phyloP scores from a whole-genome alignment of 1,140 invertebrate species.

The Drosophila tsacasi region DNA sequence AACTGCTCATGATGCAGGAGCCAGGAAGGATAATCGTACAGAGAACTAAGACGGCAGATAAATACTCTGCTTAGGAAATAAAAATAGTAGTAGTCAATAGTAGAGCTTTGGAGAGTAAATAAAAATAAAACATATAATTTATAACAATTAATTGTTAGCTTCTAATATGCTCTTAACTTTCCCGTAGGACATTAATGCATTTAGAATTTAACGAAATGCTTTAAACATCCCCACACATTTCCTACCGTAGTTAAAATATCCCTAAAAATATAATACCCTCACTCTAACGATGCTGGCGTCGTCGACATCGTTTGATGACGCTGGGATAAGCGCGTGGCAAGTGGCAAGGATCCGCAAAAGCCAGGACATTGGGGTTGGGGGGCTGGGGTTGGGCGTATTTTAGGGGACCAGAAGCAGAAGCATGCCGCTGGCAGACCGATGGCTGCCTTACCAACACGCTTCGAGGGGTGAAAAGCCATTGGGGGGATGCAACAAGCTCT shows the following conservation, averaged over 20 bases:
- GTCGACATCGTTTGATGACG: slow-evolving; percentile 78
- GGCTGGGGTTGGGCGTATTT: slow-evolving; percentile 26
- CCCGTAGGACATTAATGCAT: neutral
- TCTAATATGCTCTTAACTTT: neutral
- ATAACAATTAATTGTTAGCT: neutral
- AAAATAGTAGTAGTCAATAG: too few relatives aligned
- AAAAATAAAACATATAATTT: neutral
- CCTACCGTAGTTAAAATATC: neutral
- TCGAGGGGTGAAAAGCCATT: slow-evolving; percentile 6
- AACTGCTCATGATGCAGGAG: slow-evolving; percentile 79
- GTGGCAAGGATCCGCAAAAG: slow-evolving; percentile 46
- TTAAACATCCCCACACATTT: too few relatives aligned
- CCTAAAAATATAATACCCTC: slow-evolving; percentile 27
- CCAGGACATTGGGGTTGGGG: slow-evolving; percentile 11
- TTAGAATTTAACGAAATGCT: neutral
- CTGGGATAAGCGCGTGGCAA: slow-evolving; percentile 74
- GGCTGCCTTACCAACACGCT: slow-evolving; percentile 49
- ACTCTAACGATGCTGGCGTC: slow-evolving; percentile 35
- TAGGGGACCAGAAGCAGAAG: slow-evolving; percentile 35
- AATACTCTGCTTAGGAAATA: neutral
- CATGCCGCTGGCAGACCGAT: slow-evolving; percentile 76
- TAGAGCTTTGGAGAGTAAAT: neutral
- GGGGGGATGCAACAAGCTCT: slow-evolving; percentile 70
- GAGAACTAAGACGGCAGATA: too few relatives aligned
- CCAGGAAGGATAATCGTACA: slow-evolving; percentile 15